Base-by-base conservation (phyloP, 1,140 invertebrate genomes). In the Drosophila athabasca region DNA sequence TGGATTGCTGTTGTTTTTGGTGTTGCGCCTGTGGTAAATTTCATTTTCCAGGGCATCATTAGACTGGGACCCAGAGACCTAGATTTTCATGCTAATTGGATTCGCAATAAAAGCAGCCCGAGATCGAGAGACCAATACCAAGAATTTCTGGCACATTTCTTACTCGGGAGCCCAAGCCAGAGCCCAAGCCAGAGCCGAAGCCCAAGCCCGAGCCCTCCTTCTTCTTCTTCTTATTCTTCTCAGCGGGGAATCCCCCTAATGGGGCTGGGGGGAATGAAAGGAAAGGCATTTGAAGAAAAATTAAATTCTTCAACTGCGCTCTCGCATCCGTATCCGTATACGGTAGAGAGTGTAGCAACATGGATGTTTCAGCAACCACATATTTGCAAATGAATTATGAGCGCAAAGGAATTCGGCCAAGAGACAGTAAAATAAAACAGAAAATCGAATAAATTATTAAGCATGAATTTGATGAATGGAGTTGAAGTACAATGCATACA, bases 71-170 rank as follows among this genome's bases (percentile, higher is more conserved):
- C 77, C 61, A 80, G 55, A 79, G 70, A 69, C 58, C 68, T 76
- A 71, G 65, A 82, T 87, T 82, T 81, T 70, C 78, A 82, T 82
- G 83, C 74, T 85, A 85, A 85, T 85, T 85, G 82, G 82, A 82
- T 81, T 74, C 52, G 39, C 69, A 75, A 82, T 78, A 76, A 74
- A 31, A 54, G 76, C 73, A 55, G 6, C 46, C 57, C 50, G 48
- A 72, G 74, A 73, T 73, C 71, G 81, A 49, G 62, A 52, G 44
- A 67, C 43, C 52, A 13, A 50, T 54, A 52, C 17, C 19, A 44
- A 71, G 67, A 29, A 71, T 71, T 71, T 52, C 44, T 57, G 15
- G 11, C 50, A 44, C 41, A 39, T 39, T 39, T 39, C 35, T 39
- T 39, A 39, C 64, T 57, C 49, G 57, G 19, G 19, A 61, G 59